Base-by-base conservation (phyloP, 2,113 vertebrate genomes). In the Melanotaenia duboulayi region DNA sequence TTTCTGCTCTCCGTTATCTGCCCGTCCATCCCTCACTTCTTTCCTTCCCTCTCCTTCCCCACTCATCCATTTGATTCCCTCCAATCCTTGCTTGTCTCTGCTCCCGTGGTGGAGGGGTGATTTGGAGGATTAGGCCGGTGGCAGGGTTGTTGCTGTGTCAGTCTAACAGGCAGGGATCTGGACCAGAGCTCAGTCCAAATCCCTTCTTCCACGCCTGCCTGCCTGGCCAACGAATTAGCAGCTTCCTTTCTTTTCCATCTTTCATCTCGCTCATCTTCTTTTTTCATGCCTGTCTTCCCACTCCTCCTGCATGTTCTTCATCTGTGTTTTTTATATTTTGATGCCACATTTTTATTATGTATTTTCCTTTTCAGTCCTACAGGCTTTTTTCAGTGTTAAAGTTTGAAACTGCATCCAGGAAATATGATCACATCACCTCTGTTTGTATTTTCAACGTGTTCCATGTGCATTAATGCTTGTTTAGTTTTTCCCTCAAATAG, bases 81-180 rank as follows among this genome's bases (percentile, higher is more conserved):
- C 65, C 80, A 65, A 59, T 83, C 78, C 81, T 61, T 52, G 71
- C 78, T 77, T 55, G 81, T 89, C 70, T 82, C 68, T 61, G 78
- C 76, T 88, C 86, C 85, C 71, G 44, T 81, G 85, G 86, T 74
- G 80, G 76, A 73, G 78, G 83, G 85, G 82, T 90, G 87, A 92
- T 91, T 91, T 89, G 82, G 77, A 76, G 90, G 89, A 90, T 91
- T 90, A 91, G 81, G 84, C 82, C 76, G 19, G 67, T 91, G 88
- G 88, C 84, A 80, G 85, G 89, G 87, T 85, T 89, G 89, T 87
- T 90, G 88, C 90, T 89, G 88, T 92, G 87, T 90, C 89, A 92
- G 89, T 91, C 80, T 91, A 88, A 91, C 81, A 91, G 79, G 82
- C 89, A 86, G 78, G 73, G 81, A 88, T 89, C 85, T 89, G 88